Conservation (phyloP, 1,140 invertebrate genomes). For the Micrasema longulum region DNA sequence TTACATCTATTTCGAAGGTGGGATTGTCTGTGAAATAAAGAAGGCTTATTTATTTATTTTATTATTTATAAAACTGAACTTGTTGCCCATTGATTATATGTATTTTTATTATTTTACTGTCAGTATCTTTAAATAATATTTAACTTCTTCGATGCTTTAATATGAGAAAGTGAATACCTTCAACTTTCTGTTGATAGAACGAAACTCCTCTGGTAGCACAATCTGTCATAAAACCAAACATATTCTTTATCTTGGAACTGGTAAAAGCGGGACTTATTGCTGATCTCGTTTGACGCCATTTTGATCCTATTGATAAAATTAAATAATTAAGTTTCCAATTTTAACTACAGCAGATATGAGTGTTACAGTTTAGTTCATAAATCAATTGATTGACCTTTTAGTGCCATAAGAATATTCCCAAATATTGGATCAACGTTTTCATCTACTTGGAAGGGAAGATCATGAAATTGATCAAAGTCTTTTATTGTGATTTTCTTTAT, state of each 20-base stretch:
- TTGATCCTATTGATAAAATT: slow-evolving; percentile 59
- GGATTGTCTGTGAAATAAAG: slow-evolving; percentile 9
- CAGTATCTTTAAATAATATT: no score
- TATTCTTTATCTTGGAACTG: slow-evolving; percentile 64
- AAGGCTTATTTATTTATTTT: no score
- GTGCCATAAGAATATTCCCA: slow-evolving; percentile 63
- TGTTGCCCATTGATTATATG: no score
- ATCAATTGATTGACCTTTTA: slow-evolving; percentile 58
- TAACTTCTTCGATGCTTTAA: no score
- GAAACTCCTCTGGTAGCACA: slow-evolving; percentile 54
- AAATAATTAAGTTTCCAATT: no score
- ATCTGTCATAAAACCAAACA: slow-evolving; percentile 65
- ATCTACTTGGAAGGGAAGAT: slow-evolving; percentile 61
- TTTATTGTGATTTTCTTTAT: slow-evolving; percentile 67
- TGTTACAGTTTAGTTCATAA: background rate
- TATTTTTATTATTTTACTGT: no score
- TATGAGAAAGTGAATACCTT: slow-evolving; percentile 8
- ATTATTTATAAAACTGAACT: background rate
- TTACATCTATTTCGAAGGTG: slow-evolving; percentile 62
- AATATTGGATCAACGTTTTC: slow-evolving; percentile 63
- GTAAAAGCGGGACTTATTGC: slow-evolving; percentile 68
- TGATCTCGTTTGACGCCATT: slow-evolving; percentile 67
- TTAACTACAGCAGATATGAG: no score
- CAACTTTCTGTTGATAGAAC: slow-evolving; percentile 32
- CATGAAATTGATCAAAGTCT: slow-evolving; percentile 68